A percentile compares a stretch with the other conserved stretches of the same genome.
phyloP scores from a whole-genome alignment of 2,113 vertebrate genomes.

The Nibea coibor region DNA sequence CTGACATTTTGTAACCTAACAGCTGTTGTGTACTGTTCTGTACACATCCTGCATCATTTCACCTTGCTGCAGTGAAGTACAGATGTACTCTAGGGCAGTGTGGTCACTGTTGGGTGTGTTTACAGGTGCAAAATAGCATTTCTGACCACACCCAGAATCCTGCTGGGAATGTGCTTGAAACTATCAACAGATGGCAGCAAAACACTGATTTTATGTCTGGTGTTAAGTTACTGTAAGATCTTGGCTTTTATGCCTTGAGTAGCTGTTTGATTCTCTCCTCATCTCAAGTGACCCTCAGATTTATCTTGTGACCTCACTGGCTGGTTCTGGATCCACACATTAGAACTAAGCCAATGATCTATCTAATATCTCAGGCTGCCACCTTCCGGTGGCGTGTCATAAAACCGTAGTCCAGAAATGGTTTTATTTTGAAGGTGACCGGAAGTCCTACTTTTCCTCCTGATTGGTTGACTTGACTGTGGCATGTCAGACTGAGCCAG shows the following conservation, averaged over 20 bases:
- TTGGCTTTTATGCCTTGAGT: background rate
- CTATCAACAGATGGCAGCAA: background rate
- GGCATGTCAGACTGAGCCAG: slow-evolving; percentile 38
- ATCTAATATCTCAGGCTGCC: background rate
- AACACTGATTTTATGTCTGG: background rate
- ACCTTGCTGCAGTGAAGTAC: background rate
- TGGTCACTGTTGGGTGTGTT: background rate
- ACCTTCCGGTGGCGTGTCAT: background rate
- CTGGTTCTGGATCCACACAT: background rate
- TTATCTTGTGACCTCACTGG: background rate
- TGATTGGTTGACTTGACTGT: accelerated
- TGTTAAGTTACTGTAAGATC: background rate
- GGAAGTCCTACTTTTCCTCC: slow-evolving; percentile 3
- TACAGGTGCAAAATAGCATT: too few relatives aligned
- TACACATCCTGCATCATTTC: background rate
- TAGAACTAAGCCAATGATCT: background rate
- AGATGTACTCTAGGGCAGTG: background rate
- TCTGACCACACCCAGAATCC: background rate
- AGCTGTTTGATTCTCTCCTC: background rate
- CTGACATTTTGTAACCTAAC: background rate
- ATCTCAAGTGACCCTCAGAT: too few relatives aligned
- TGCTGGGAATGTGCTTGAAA: background rate
- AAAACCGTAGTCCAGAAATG: accelerated
- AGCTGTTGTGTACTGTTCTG: background rate
- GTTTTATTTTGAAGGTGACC: slow-evolving; percentile 69